Evolutionary conservation across 2,113 vertebrate genomes (phyloP), one percentile per base, ranked within the genome.

Genomic region (Tenrec ecaudatus): DNA sequence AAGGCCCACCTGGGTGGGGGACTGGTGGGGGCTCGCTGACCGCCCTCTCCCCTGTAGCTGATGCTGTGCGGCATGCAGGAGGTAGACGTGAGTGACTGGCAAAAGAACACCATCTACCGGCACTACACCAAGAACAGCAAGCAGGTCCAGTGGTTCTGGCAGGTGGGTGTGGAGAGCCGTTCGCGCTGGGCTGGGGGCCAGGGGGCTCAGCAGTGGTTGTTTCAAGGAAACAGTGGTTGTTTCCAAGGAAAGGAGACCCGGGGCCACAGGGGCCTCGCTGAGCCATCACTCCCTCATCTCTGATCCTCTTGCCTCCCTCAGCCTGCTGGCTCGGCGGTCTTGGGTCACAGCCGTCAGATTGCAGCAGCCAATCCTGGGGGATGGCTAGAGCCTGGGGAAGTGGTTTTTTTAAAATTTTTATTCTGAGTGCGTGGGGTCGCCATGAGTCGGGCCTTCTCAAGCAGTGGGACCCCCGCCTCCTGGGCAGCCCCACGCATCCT

Each of bases 11-110:
- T 16, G 0, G 0, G 0, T 1, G 1, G 40, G 27, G 53, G 2
- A 0, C 1, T 27, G 1, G 80, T 2, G 7, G 31, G 0, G 36
- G 36, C 2, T 17, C 7, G 38, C 82, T 92, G 92, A 96, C 69
- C 2, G 1, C 81, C 27, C 20, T 23, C 17, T 47, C 93, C 75
- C 88, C 86, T 58, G 9, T 88, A 99, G 99, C 98, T 99, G 97
- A 99, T 99, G 99, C 98, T 99, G 66, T 99, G 99, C 0, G 99
- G 99, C 94, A 99, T 99, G 99, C 99, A 99, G 97, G 99, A 99
- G 98, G 99, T 99, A 0, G 99, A 99, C 96, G 87, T 99, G 97
- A 98, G 96, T 0, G 99, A 99, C 97, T 99, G 99, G 99, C 99
- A 99, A 98, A 99, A 99, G 97, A 99, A 99, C 85, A 99, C 99